phyloP scores from a whole-genome alignment of 2,888 invertebrate species.

The Agrenia bidenticulata region DNA sequence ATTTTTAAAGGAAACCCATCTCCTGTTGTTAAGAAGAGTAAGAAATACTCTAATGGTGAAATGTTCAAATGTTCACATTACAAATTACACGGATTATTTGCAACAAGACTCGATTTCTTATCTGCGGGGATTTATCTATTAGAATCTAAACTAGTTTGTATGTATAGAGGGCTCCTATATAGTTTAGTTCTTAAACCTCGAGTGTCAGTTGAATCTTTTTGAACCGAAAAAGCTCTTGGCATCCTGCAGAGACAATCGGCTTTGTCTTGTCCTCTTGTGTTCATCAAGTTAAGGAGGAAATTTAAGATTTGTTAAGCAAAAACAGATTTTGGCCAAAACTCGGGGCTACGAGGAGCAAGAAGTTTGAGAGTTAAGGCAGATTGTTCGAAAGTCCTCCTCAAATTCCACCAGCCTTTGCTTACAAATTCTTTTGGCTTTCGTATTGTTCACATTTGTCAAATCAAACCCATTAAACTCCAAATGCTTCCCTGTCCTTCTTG shows the following conservation, averaged over 20 bases:
- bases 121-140: too few species aligned
- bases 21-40: too few species aligned
- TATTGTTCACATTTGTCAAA: conserved; percentile 16
- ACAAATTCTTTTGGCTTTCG: conserved; percentile 14
- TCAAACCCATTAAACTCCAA: conserved; percentile 6
- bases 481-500: background rate
- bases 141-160: too few species aligned
- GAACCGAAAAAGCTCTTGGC: conserved; percentile 1
- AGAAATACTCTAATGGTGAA: background rate
- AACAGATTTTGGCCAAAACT: conserved; percentile 8
- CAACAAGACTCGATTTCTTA: background rate
- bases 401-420: conserved; percentile 15
- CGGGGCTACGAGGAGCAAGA: background rate
- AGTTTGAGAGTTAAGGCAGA: too few species aligned
- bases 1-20: too few species aligned
- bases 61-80: background rate
- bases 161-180: too few species aligned
- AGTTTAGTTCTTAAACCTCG: background rate
- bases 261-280: conserved; percentile 9
- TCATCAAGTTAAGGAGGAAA: conserved; percentile 12
- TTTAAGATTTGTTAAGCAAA: conserved; percentile 17
- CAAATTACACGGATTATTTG: conserved; percentile 19
- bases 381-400: background rate
- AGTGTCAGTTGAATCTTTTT: background rate
- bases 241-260: background rate